Percentiles rank a stretch among this genome's conserved stretches.
These are phyloP conservation scores for Podargus strigoides DNA, from an alignment of 2,797 vertebrate genomes.

Conservation along the genomic window DNA sequence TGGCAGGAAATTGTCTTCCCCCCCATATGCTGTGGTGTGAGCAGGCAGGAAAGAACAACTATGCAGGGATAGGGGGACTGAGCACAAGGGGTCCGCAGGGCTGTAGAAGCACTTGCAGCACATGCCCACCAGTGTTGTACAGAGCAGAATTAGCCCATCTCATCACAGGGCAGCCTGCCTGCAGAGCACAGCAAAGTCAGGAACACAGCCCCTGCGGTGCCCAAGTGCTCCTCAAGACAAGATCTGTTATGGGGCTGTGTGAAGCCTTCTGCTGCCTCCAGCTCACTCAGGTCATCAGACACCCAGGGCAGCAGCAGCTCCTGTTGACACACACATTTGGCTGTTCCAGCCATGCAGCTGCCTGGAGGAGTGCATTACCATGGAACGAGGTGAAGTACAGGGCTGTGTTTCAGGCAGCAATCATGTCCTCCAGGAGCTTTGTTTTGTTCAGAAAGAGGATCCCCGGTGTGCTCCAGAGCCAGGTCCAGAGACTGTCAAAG, in stretches of 20 bases:
- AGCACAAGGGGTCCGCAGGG: fast-evolving
- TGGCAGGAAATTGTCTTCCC: not conserved
- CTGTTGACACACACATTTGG: fast-evolving
- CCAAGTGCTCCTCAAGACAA: fast-evolving
- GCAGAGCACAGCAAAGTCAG: too few relatives aligned
- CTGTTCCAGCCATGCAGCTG: not conserved
- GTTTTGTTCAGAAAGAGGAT: constrained; percentile 91
- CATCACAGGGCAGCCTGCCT: not conserved
- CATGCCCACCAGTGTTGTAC: too few relatives aligned
- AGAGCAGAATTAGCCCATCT: not conserved
- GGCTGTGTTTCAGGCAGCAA: constrained; percentile 82
- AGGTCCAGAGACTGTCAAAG: too few relatives aligned
- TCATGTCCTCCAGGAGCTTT: constrained; percentile 89
- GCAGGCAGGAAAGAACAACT: not conserved
- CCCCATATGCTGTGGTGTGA: not conserved
- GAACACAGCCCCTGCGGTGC: not conserved
- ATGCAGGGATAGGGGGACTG: not conserved
- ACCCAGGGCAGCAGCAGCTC: not conserved
- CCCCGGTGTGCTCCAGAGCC: too few relatives aligned
- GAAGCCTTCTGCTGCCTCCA: not conserved
- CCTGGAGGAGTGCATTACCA: constrained; percentile 51
- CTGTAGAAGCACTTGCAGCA: fast-evolving
- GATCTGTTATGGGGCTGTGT: too few relatives aligned
- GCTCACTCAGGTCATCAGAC: fast-evolving
- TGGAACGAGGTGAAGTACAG: constrained; percentile 86